A percentile compares a stretch with the other conserved stretches of the same genome.
phyloP scores from a whole-genome alignment of 2,888 invertebrate species.

The Drosophila barbarae region DNA sequence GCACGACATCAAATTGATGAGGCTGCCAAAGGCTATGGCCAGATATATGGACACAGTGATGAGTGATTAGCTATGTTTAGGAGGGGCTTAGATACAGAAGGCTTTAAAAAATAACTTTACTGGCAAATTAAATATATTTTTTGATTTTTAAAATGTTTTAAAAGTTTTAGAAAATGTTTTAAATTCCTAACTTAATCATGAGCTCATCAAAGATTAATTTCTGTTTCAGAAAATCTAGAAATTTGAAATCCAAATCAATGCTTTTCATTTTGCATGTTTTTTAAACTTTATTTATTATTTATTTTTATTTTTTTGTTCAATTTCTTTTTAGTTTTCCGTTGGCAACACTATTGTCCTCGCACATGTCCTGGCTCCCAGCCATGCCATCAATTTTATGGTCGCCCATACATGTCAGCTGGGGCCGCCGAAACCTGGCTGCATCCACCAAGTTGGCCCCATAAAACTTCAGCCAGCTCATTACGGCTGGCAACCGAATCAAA shows the following conservation, averaged over 20 bases:
- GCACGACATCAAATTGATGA: slow-evolving; percentile 69
- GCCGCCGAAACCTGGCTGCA: slow-evolving; percentile 44
- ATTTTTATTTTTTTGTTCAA: background rate
- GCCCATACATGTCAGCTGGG: slow-evolving; percentile 38
- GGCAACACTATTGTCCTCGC: background rate
- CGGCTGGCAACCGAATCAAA: slow-evolving; percentile 60
- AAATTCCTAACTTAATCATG: too few relatives aligned
- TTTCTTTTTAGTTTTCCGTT: background rate
- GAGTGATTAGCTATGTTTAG: slow-evolving; percentile 2
- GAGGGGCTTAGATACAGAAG: too few relatives aligned
- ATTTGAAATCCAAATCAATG: too few relatives aligned
- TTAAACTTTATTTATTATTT: background rate
- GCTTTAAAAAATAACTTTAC: background rate
- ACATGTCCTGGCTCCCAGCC: slow-evolving; percentile 3
- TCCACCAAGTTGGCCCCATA: slow-evolving; percentile 47
- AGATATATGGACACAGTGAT: slow-evolving; percentile 38
- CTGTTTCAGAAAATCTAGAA: background rate
- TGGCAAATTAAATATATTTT: too few relatives aligned
- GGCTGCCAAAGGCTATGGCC: slow-evolving; percentile 52
- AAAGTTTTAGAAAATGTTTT: too few relatives aligned
- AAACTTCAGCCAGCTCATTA: slow-evolving; percentile 63
- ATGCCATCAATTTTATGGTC: slow-evolving; percentile 65
- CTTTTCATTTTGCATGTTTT: background rate
- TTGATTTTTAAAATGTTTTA: too few relatives aligned
- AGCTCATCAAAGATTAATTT: too few relatives aligned